Percentiles rank a stretch among this genome's conserved stretches.
These are phyloP conservation scores for Megalopta genalis DNA, from an alignment of 1,140 invertebrate species.

Conservation along the genomic window DNA sequence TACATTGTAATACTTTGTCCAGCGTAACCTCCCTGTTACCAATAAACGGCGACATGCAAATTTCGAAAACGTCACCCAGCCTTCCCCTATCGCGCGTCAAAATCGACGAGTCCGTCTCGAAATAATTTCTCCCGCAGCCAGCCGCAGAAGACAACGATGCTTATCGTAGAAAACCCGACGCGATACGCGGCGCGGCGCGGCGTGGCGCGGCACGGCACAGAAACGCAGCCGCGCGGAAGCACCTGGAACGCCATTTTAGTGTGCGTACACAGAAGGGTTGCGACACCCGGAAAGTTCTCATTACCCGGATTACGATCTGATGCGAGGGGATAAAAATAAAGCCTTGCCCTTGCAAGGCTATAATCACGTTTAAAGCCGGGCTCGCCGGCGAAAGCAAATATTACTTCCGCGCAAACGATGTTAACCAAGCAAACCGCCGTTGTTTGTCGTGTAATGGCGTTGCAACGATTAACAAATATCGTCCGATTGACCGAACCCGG, in stretches of 20 bases:
- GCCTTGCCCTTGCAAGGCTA: conserved; percentile 30
- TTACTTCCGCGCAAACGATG: conserved; percentile 48
- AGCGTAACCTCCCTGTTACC: too few relatives aligned
- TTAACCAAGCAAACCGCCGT: conserved; percentile 38
- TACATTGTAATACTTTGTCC: too few relatives aligned
- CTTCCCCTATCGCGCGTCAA: too few relatives aligned
- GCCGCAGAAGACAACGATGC: too few relatives aligned
- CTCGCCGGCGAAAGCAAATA: conserved; percentile 46
- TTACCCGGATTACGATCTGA: conserved; percentile 26
- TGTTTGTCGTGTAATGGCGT: conserved; percentile 37
- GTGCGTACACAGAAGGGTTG: conserved; percentile 8
- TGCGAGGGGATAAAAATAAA: conserved; percentile 38
- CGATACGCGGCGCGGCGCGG: too few relatives aligned
- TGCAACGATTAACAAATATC: conserved; percentile 48
- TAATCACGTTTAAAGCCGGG: conserved; percentile 39
- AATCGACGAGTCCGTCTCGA: too few relatives aligned
- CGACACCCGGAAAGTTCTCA: conserved; percentile 22
- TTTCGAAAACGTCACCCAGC: too few relatives aligned
- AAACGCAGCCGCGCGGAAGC: not conserved
- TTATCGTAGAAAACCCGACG: too few relatives aligned
- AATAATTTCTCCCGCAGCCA: too few relatives aligned
- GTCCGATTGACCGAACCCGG: conserved; percentile 10
- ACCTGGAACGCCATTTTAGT: not conserved
- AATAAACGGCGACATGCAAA: too few relatives aligned
- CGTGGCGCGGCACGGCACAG: too few relatives aligned